Evolutionary conservation across 1,140 invertebrate species (phyloP), one percentile per base, ranked within the genome.

Genomic region (Drosophila dunni): DNA sequence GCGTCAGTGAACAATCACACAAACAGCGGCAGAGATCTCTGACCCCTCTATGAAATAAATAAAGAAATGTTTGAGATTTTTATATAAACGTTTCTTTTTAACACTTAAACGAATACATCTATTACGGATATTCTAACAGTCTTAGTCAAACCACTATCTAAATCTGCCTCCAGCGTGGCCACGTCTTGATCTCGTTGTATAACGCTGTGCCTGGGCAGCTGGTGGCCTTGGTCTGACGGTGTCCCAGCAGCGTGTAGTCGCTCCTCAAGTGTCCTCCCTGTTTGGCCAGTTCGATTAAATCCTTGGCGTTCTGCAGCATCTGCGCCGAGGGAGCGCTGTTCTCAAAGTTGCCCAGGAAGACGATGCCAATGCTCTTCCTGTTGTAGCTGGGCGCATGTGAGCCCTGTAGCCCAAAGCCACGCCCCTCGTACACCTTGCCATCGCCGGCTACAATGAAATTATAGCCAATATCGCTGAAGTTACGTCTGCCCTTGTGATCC

Each of bases 401-500:
- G 0, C 96, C 96, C 0, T 94, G 82, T 1, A 92, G 86, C 7
- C 94, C 93, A 94, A 96, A 97, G 2, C 96, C 96, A n/a, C 96
- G 94, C 0, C 95, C 96, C 82, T 96, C 95, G 75, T 94, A 95
- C 2, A 94, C 93, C 1, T 92, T 90, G 8, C 94, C 94, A 75
- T 95, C 94, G 36, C 94, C 93, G 38, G 94, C 94, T 20, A 93
- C 92, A 7, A 88, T 93, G 51, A 94, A 94, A 75, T 93, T 94
- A 93, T 97, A 94, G 93, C 96, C 93, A 78, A 95, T 96, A 79
- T 97, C 96, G 79, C 92, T 93, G 94, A 96, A 97, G 0, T 92
- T 92, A 1, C 93, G 93, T 10, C 86, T 91, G 36, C 95, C 94
- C 91, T 94, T 94, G 79, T 95, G 94, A 64, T 92, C 93, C 60